Percentiles rank a stretch among this genome's conserved stretches.
phyloP scores from a whole-genome alignment of 2,888 invertebrate genomes.

The Lithodes maja region DNA sequence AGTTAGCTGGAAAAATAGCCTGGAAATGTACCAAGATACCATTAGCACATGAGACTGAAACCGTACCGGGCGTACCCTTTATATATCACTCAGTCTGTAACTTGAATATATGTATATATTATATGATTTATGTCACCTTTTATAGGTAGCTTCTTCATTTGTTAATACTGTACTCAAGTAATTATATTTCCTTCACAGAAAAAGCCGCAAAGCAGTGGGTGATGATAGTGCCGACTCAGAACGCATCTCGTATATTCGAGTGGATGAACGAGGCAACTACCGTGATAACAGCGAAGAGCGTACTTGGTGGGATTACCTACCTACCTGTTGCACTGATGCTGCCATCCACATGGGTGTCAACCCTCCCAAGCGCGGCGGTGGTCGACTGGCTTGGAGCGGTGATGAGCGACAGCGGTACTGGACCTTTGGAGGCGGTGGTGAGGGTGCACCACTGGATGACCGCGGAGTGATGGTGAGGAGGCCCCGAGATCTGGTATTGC shows the following conservation, averaged over 20 bases:
- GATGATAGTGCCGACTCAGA: conserved; percentile 62
- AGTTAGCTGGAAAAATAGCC: too few species aligned
- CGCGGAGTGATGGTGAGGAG: conserved; percentile 39
- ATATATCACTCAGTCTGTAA: too few species aligned
- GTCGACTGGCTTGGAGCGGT: conserved; percentile 69
- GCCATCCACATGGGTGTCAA: conserved; percentile 49
- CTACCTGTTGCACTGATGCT: conserved; percentile 50
- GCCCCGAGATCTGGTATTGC: conserved; percentile 57
- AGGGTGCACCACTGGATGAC: conserved; percentile 56
- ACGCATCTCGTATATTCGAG: conserved; percentile 65
- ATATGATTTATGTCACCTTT: background rate
- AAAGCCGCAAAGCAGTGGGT: conserved; percentile 55
- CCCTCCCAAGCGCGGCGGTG: conserved; percentile 55
- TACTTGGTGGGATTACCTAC: conserved; percentile 69
- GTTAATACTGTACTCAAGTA: background rate
- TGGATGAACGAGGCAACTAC: conserved; percentile 63
- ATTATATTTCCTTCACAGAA: conserved; percentile 41
- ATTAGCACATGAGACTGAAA: too few species aligned
- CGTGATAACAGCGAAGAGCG: conserved; percentile 53
- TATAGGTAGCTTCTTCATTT: background rate
- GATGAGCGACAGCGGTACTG: conserved; percentile 68
- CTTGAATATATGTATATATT: too few species aligned
- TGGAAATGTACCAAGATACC: too few species aligned
- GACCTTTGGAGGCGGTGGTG: conserved; percentile 58
- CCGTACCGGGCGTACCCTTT: too few species aligned